phyloP scores from a whole-genome alignment of 2,113 vertebrate genomes.

The Gobius niger region DNA sequence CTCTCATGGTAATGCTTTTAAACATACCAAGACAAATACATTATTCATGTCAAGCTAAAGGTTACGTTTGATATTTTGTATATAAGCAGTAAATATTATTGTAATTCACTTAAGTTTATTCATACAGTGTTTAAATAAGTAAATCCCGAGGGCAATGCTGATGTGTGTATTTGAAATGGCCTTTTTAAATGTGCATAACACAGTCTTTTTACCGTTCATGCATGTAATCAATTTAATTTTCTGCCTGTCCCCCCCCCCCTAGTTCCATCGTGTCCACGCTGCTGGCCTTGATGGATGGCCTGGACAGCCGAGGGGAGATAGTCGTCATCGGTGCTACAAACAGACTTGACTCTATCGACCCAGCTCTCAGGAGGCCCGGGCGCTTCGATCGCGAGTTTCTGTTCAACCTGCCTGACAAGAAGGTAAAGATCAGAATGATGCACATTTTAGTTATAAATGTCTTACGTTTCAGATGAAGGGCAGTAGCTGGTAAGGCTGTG shows the following conservation, averaged over 20 bases:
- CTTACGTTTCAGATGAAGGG: too few relatives aligned
- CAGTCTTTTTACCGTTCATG: neutral
- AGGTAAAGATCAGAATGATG: conserved; percentile 72
- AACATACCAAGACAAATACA: neutral
- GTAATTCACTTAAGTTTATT: conserved; percentile 1
- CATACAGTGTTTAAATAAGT: neutral
- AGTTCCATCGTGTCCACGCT: conserved; percentile 99
- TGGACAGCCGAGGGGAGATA: conserved; percentile 98
- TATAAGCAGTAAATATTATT: neutral
- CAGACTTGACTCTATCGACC: conserved; percentile 99
- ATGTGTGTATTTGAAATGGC: neutral
- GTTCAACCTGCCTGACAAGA: conserved; percentile 96
- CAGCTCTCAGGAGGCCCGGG: conserved; percentile 98
- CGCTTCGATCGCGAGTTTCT: conserved; percentile 99
- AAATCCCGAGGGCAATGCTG: neutral
- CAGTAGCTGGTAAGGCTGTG: too few relatives aligned
- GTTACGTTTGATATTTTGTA: neutral
- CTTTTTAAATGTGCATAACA: neutral
- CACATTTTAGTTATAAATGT: too few relatives aligned
- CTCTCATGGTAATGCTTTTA: neutral
- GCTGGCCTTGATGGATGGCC: conserved; percentile 97
- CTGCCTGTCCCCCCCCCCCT: neutral
- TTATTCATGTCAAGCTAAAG: conserved; percentile 2
- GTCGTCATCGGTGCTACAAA: conserved; percentile 99
- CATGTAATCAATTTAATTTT: neutral